Evolutionary conservation across 2,797 vertebrate species (phyloP), one percentile per base, ranked within the genome.

Genomic region (Sebastes hubbsi): DNA sequence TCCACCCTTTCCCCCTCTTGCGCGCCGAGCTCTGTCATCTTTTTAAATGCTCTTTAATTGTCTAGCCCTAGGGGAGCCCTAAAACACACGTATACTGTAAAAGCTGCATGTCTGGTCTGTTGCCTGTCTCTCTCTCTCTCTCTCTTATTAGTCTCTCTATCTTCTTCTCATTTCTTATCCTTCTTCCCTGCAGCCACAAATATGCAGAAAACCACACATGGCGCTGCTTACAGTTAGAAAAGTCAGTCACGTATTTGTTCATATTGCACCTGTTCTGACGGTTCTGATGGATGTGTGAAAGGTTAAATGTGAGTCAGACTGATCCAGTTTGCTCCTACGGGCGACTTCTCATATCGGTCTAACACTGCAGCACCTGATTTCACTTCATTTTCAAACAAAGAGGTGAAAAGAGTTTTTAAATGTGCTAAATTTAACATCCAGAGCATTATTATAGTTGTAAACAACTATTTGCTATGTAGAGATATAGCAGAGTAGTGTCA

Each of bases 11-110:
- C 78, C 66, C 49, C 66, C 82, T 78, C 73, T 81, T 75, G 59
- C 27, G 14, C 42, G 11, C 62, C 16, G 80, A 78, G 72, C 81
- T 89, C 90, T 92, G 89, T 94, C 92, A 92, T 95, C 89, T 92
- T 89, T 92, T 93, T 89, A 92, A 93, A 93, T 87, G 72, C 82
- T 89, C 82, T 91, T 92, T 94, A 92, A 93, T 94, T 93, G 90
- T 91, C 78, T 89, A 61, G 84, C 89, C 91, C 64, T 16, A 3
- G 76, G 91, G 86, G 63, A 87, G 77, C 81, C 83, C 86, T 89
- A 85, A 89, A 92, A 87, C 83, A 86, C 81, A 82, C 77, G 76
- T 65, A 46, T 18, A 81, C 52, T 86, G 81, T 92, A 84, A 89
- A 90, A 86, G 49, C 70, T 90, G 82, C 84, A 71, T 82, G 87